Evolutionary conservation across 2,113 vertebrate species (phyloP).

Genomic region (Protobothrops flavoviridis): DNA sequence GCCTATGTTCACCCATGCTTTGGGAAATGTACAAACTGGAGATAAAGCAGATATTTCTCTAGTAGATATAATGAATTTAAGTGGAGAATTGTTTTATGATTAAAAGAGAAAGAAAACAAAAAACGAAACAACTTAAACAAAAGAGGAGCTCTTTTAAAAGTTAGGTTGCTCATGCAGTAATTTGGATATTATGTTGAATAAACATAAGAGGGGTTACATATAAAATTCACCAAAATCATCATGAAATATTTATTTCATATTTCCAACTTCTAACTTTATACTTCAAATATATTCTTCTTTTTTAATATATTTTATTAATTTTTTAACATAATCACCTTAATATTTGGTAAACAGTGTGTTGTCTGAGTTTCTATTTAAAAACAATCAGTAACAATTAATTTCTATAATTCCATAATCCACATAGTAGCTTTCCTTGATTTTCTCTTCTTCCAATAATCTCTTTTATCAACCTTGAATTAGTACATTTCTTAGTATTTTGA

Average conservation of each 20-base stretch:
- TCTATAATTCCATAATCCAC: too few species aligned
- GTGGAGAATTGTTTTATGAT: background rate
- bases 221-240: background rate
- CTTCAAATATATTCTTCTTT: background rate
- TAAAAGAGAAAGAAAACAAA: background rate
- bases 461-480: too few species aligned
- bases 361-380: too few species aligned
- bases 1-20: background rate
- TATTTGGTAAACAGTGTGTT: too few species aligned
- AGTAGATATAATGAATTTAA: background rate
- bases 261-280: background rate
- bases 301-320: too few species aligned
- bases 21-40: background rate
- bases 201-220: background rate
- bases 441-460: too few species aligned
- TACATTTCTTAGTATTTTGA: too few species aligned
- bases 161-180: background rate
- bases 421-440: too few species aligned
- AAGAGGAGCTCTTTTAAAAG: background rate
- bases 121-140: background rate
- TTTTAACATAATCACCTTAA: too few species aligned
- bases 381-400: too few species aligned
- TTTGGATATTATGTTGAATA: background rate
- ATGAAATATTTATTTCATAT: background rate
- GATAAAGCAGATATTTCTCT: background rate